Evolutionary conservation across 2,797 vertebrate genomes (phyloP).

Genomic region (Chelon auratus): DNA sequence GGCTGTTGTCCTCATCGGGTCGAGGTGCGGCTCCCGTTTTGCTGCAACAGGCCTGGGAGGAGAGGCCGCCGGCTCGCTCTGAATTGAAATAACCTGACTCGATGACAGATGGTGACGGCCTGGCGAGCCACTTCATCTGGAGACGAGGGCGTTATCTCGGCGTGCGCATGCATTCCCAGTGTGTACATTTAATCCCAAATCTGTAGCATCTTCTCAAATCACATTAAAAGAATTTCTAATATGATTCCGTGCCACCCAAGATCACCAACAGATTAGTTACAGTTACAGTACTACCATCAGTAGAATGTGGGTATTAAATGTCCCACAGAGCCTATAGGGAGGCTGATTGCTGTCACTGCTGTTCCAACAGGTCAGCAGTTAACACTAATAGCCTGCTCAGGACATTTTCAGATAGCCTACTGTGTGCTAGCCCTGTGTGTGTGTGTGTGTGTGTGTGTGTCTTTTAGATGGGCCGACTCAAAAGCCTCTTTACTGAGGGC

Average conservation of each 20-base stretch:
- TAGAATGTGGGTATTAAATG: slow-evolving; percentile 10
- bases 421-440: slow-evolving; percentile 2
- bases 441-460: slow-evolving; percentile 2
- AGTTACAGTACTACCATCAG: not conserved
- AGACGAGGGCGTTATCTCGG: slow-evolving; percentile 27
- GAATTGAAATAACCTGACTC: slow-evolving; percentile 60
- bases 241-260: not conserved
- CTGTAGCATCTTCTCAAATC: not conserved
- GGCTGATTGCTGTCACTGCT: slow-evolving; percentile 41
- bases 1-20: slow-evolving; percentile 45
- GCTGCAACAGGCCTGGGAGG: slow-evolving; percentile 13
- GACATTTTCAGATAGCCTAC: slow-evolving; percentile 43
- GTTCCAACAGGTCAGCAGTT: slow-evolving; percentile 67
- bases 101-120: slow-evolving; percentile 23
- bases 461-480: slow-evolving; percentile 48
- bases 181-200: not conserved
- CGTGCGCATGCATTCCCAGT: too few species aligned
- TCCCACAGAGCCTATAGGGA: slow-evolving; percentile 26
- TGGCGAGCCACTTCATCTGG: slow-evolving; percentile 34
- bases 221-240: not conserved
- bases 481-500: slow-evolving; percentile 31
- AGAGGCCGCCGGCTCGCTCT: slow-evolving; percentile 21
- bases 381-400: slow-evolving; percentile 52
- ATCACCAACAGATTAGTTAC: not conserved
- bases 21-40: slow-evolving; percentile 38